Evolutionary conservation across 2,888 invertebrate genomes (phyloP).

Genomic region (Drosophila niveifrons): DNA sequence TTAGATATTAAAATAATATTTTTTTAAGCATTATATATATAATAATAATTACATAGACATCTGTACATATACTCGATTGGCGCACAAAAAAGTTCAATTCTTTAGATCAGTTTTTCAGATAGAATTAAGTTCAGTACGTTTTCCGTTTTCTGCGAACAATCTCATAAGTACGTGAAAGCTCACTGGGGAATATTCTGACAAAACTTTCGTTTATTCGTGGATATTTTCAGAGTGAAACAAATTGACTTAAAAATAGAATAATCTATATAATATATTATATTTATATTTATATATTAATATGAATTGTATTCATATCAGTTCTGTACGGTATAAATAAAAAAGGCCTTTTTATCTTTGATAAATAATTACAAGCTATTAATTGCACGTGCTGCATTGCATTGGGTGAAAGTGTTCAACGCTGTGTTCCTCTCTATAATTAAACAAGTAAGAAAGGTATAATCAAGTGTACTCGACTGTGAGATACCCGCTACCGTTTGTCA

Average conservation of each 20-base stretch:
- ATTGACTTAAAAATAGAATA: constrained; percentile 43
- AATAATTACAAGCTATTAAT: constrained; percentile 1
- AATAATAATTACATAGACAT: too few relatives aligned
- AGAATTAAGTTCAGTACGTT: constrained; percentile 46
- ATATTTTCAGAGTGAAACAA: constrained; percentile 35
- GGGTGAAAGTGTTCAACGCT: constrained; percentile 28
- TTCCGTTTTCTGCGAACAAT: constrained; percentile 50
- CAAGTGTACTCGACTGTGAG: too few relatives aligned
- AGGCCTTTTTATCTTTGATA: constrained; percentile 2
- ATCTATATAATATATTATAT: neutral
- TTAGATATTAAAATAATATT: too few relatives aligned
- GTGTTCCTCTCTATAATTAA: constrained; percentile 42
- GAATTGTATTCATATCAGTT: too few relatives aligned
- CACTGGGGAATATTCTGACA: constrained; percentile 37
- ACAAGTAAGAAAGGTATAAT: too few relatives aligned
- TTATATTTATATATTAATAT: constrained; percentile 11
- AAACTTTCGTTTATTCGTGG: constrained; percentile 28
- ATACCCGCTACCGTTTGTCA: too few relatives aligned
- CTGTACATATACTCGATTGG: neutral
- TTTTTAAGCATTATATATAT: too few relatives aligned
- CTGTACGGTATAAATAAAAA: constrained; percentile 4
- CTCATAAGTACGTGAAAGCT: constrained; percentile 55
- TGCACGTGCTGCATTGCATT: constrained; percentile 55
- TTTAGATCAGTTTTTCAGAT: constrained; percentile 28
- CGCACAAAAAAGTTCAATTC: neutral